Conservation (phyloP, 2,888 invertebrate genomes). For the Pachycephus smyrnensis region DNA sequence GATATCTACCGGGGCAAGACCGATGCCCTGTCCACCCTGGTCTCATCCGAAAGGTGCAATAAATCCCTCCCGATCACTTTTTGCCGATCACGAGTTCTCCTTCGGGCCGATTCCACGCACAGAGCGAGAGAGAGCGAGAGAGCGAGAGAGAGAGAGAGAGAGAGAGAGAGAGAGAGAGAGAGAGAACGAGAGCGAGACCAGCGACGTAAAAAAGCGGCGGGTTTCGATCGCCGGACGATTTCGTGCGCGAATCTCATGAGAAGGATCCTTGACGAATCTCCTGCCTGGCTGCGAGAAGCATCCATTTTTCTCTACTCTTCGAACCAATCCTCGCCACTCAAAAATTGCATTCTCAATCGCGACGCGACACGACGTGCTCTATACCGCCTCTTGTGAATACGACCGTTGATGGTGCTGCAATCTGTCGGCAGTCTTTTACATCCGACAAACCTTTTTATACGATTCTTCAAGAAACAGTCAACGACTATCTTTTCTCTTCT, state of each 20-base stretch:
- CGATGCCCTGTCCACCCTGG: conserved; percentile 59
- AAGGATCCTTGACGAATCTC: not conserved
- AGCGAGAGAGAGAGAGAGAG: conserved; percentile 9
- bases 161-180: not conserved
- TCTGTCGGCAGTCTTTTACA: not conserved
- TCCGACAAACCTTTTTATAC: not conserved
- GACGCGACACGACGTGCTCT: not conserved
- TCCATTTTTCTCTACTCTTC: not conserved
- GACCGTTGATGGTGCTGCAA: not conserved
- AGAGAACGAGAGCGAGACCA: conserved; percentile 17
- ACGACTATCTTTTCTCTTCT: not conserved
- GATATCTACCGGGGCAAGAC: conserved; percentile 57
- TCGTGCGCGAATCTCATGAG: not conserved
- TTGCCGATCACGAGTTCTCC: conserved; percentile 49
- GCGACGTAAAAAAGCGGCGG: conserved; percentile 20
- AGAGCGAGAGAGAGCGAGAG: not conserved
- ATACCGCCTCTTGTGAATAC: not conserved
- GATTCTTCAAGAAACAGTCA: not conserved
- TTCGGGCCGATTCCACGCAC: conserved; percentile 11
- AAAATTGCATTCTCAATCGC: not conserved
- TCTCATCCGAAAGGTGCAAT: conserved; percentile 57
- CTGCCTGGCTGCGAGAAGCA: not conserved
- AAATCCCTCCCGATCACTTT: conserved; percentile 64
- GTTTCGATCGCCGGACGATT: not conserved
- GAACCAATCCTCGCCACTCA: not conserved